Evolutionary conservation across 2,888 invertebrate genomes (phyloP).

Genomic region (Sceliomorpha sp.): DNA sequence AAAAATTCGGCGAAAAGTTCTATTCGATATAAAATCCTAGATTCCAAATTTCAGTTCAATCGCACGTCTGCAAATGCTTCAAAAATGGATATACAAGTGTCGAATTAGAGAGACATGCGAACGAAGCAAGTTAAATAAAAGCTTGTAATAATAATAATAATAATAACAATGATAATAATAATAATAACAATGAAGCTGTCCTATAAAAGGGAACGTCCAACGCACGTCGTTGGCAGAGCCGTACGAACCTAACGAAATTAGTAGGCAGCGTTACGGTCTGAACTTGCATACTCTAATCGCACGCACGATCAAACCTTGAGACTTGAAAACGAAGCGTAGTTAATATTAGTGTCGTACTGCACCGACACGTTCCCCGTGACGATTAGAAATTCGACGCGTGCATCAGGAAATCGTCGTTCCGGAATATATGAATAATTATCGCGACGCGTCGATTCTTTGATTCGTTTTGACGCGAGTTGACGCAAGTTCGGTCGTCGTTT

Average conservation of each 20-base stretch:
- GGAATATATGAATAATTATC: constrained; percentile 67
- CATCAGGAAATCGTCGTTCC: constrained; percentile 65
- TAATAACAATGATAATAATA: no score
- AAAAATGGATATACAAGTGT: no score
- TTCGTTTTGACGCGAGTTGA: neutral
- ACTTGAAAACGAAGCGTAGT: constrained; percentile 59
- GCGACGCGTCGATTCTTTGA: constrained; percentile 43
- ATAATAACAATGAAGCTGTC: constrained; percentile 45
- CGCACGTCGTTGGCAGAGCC: neutral
- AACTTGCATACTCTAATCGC: constrained; percentile 40
- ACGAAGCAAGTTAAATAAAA: no score
- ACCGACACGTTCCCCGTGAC: constrained; percentile 37
- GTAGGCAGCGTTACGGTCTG: constrained; percentile 18
- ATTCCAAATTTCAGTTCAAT: no score
- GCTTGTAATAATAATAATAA: no score
- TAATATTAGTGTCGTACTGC: constrained; percentile 66
- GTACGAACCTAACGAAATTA: constrained; percentile 11
- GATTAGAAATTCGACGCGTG: constrained; percentile 62
- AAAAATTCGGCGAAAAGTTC: no score
- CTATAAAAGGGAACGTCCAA: neutral
- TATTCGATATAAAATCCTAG: no score
- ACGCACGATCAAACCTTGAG: constrained; percentile 58
- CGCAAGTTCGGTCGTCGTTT: neutral
- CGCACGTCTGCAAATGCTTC: no score
- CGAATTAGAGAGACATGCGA: no score